Evolutionary conservation across 2,113 vertebrate genomes (phyloP).

Genomic region (Elaphurus davidianus): DNA sequence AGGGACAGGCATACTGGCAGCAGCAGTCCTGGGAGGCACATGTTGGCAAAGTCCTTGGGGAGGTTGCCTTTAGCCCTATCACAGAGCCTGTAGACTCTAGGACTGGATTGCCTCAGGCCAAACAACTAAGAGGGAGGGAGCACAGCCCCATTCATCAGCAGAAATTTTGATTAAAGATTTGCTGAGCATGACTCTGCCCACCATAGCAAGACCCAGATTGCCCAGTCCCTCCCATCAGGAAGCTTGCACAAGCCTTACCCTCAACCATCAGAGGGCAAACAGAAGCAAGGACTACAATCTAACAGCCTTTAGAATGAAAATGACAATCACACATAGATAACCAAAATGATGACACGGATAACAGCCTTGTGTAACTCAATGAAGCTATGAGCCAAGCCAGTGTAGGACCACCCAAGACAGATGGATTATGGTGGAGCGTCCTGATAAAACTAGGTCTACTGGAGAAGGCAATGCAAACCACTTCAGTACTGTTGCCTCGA

Average conservation of each 20-base stretch:
- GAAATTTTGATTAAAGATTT: not conserved
- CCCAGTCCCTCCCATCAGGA: not conserved
- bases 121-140: not conserved
- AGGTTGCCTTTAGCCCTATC: not conserved
- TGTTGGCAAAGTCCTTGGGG: not conserved
- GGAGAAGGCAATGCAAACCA: not conserved
- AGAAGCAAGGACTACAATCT: not conserved
- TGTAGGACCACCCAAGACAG: not conserved
- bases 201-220: not conserved
- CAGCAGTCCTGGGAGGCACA: not conserved
- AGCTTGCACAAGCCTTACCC: not conserved
- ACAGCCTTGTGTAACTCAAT: not conserved
- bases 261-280: not conserved
- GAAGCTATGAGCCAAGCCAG: not conserved
- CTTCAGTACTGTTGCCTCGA: not conserved
- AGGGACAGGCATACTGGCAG: not conserved
- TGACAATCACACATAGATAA: not conserved
- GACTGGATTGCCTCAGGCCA: not conserved
- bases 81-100: not conserved
- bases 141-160: not conserved
- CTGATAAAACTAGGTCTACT: not conserved
- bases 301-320: not conserved
- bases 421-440: accelerated
- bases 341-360: not conserved
- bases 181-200: not conserved